These are phyloP conservation scores for Cairina moschata DNA, from an alignment of 2,113 vertebrate genomes.

Conservation along the genomic window DNA sequence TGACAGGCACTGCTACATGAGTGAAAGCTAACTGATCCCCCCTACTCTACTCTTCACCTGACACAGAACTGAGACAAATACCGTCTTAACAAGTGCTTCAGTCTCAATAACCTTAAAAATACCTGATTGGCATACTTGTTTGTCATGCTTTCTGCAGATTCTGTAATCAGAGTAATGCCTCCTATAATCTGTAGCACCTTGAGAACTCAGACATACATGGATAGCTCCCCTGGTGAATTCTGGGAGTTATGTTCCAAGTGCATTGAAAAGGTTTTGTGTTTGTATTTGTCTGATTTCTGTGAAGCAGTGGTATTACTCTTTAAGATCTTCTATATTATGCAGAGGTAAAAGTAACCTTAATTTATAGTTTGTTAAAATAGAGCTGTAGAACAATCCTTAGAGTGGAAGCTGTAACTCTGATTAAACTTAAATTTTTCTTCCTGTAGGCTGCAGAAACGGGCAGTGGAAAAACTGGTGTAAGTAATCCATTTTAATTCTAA, in stretches of 20 bases:
- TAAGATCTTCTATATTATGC: too few species aligned
- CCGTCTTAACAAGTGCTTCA: not conserved
- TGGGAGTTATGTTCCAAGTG: not conserved
- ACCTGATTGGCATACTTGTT: not conserved
- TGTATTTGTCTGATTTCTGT: too few species aligned
- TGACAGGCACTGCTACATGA: not conserved
- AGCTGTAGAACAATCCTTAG: not conserved
- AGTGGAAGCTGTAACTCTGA: not conserved
- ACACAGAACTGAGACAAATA: not conserved
- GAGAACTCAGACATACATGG: not conserved
- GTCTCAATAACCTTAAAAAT: not conserved
- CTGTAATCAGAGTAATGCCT: not conserved
- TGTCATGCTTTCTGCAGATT: not conserved
- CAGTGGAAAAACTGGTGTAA: conserved; percentile 98
- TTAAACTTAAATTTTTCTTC: not conserved
- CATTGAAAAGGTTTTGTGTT: not conserved
- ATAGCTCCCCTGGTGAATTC: not conserved
- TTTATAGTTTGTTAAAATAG: not conserved
- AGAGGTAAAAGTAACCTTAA: not conserved
- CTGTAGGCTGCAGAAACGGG: conserved; percentile 95
- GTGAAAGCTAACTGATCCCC: not conserved
- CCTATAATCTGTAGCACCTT: not conserved
- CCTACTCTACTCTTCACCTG: not conserved
- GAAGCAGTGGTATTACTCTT: too few species aligned
- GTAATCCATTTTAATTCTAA: conserved; percentile 59